A percentile compares a stretch with the other conserved stretches of the same genome.
Conservation (phyloP, 2,113 vertebrate species). For the Megaceryle torquata region DNA sequence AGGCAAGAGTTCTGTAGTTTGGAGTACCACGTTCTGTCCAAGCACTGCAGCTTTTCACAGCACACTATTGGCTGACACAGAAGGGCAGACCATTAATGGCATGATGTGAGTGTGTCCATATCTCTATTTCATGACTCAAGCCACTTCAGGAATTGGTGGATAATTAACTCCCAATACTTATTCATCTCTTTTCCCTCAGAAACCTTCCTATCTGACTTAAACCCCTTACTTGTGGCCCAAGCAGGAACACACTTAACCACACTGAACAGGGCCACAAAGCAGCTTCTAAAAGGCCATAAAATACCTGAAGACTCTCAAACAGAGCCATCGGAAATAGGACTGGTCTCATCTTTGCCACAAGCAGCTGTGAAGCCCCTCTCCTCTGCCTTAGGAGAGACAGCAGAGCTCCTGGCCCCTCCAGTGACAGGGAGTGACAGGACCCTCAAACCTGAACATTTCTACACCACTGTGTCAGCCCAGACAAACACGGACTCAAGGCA, state of each 20-base stretch:
- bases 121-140: conserved; percentile 14
- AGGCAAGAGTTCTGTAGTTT: neutral
- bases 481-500: neutral
- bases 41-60: neutral
- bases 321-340: neutral
- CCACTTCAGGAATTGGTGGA: neutral
- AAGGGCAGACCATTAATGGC: neutral
- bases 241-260: neutral
- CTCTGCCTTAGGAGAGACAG: neutral
- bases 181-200: neutral
- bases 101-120: neutral
- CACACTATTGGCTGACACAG: neutral
- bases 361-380: rapidly evolving
- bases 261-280: neutral
- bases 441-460: neutral
- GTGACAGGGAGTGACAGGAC: neutral
- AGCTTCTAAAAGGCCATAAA: neutral
- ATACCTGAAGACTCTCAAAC: neutral
- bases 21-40: neutral
- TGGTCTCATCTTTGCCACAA: neutral
- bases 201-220: neutral
- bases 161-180: conserved; percentile 28
- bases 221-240: neutral
- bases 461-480: neutral
- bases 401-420: neutral